Conservation (phyloP, 2,797 vertebrate genomes). For the Aplochiton taeniatus region DNA sequence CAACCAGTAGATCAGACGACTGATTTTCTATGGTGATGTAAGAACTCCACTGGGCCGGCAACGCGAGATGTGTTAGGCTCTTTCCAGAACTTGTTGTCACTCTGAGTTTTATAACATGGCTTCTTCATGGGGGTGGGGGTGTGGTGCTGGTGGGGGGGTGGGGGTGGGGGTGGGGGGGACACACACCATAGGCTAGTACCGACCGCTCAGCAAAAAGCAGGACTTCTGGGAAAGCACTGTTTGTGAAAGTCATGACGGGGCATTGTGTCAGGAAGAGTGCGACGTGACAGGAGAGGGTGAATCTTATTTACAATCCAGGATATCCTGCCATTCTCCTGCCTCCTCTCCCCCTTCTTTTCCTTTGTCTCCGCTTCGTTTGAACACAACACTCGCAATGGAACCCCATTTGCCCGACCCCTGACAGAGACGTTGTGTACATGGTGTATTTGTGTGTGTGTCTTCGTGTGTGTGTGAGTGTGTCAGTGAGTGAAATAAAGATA, state of each 20-base stretch:
- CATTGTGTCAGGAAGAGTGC: constrained; percentile 46
- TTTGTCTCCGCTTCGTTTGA: constrained; percentile 14
- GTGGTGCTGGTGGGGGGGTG: too few species aligned
- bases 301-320: constrained; percentile 69
- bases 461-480: not conserved
- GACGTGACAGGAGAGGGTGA: constrained; percentile 28
- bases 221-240: not conserved
- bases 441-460: not conserved
- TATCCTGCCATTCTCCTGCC: constrained; percentile 71
- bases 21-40: too few species aligned
- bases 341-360: constrained; percentile 4
- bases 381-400: not conserved
- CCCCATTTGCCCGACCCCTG: constrained; percentile 13
- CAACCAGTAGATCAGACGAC: too few species aligned
- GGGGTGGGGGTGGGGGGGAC: not conserved
- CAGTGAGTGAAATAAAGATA: too few species aligned
- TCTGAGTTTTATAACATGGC: too few species aligned
- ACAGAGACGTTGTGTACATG: not conserved
- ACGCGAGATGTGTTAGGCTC: too few species aligned
- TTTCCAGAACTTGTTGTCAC: too few species aligned
- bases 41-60: too few species aligned
- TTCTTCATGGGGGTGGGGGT: too few species aligned
- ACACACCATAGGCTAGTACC: not conserved
- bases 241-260: constrained; percentile 42
- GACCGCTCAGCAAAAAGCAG: constrained; percentile 3